Conservation (phyloP, 2,797 vertebrate species). For the Meriones psammophilus region DNA sequence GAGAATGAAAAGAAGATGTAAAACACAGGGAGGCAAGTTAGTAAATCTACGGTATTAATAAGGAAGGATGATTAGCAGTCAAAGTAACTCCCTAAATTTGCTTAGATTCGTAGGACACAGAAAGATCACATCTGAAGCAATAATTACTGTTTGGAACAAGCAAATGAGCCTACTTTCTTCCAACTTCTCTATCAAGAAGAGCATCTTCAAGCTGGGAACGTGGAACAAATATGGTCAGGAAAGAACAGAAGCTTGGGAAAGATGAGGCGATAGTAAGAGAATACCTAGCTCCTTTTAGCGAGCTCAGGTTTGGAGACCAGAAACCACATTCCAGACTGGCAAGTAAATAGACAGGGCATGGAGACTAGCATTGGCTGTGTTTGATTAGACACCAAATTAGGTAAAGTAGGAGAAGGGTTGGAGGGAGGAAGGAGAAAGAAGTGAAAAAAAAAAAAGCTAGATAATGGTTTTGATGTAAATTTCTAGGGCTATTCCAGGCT, state of each 20-base stretch:
- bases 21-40: neutral
- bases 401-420: conserved; percentile 10
- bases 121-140: neutral
- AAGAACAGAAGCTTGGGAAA: conserved; percentile 56
- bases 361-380: conserved; percentile 1
- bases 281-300: conserved; percentile 27
- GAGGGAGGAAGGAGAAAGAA: neutral
- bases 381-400: neutral
- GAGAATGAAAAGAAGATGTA: neutral
- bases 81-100: neutral
- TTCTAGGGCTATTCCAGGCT: neutral
- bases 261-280: conserved; percentile 68
- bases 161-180: conserved; percentile 28
- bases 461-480: conserved; percentile 11
- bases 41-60: neutral
- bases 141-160: neutral
- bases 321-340: conserved; percentile 10
- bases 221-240: conserved; percentile 58
- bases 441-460: neutral
- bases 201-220: conserved; percentile 65
- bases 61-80: neutral
- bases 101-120: conserved; percentile 18
- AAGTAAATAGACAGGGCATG: neutral
- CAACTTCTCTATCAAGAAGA: conserved; percentile 59
- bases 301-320: conserved; percentile 61